Evolutionary conservation across 2,113 vertebrate genomes (phyloP).

Genomic region (Chrysochloris asiatica): DNA sequence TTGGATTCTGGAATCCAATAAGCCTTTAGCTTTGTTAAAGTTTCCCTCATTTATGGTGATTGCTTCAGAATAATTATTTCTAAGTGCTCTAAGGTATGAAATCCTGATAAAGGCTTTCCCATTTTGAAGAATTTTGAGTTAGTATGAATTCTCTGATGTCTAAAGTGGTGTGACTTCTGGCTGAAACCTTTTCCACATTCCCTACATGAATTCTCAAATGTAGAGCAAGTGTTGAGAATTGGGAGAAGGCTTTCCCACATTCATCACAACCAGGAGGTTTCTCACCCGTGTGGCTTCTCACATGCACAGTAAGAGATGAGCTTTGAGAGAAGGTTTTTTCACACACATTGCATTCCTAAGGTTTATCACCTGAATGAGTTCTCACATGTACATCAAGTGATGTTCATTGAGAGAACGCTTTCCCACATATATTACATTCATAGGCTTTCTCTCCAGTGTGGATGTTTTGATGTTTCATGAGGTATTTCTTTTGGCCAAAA

Average conservation of each 20-base stretch:
- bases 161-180: conserved; percentile 72
- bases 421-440: conserved; percentile 77
- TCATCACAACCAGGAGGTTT: conserved; percentile 74
- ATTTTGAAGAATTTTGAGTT: conserved; percentile 55
- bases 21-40: background rate
- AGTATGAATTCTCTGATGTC: conserved; percentile 78
- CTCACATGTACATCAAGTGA: conserved; percentile 76
- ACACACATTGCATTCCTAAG: conserved; percentile 78
- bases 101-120: background rate
- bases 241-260: conserved; percentile 76
- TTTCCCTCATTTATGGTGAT: conserved; percentile 19
- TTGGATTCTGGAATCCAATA: background rate
- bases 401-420: conserved; percentile 77
- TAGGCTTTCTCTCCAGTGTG: conserved; percentile 79
- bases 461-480: conserved; percentile 79
- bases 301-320: conserved; percentile 77
- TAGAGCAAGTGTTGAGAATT: conserved; percentile 73
- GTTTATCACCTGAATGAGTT: conserved; percentile 75
- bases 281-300: conserved; percentile 76
- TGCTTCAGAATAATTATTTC: conserved; percentile 13
- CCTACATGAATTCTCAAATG: conserved; percentile 80
- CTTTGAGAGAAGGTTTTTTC: conserved; percentile 79
- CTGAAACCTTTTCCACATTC: conserved; percentile 78
- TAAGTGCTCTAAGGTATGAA: background rate
- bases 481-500: conserved; percentile 78